These are phyloP conservation scores for Caenorhabditis sinica DNA, from an alignment of 2,888 invertebrate species.

Conservation along the genomic window DNA sequence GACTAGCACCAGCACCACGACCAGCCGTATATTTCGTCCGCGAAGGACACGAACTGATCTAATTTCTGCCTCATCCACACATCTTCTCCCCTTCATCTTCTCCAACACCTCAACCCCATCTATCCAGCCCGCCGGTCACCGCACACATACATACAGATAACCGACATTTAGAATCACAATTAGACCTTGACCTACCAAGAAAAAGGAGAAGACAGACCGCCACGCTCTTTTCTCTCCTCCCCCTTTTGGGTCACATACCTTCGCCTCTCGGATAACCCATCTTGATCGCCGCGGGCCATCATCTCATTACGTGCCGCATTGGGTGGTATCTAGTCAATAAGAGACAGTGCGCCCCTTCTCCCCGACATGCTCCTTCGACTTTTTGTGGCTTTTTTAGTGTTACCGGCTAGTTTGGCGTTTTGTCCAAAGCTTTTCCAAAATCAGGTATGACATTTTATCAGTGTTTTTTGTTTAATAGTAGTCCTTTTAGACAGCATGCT, in stretches of 20 bases:
- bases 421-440: conserved; percentile 81
- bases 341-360: not conserved
- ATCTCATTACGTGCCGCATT: conserved; percentile 40
- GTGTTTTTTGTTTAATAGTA: not conserved
- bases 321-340: conserved; percentile 35
- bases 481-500: conserved; percentile 77
- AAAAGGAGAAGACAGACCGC: conserved; percentile 11
- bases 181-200: conserved; percentile 65
- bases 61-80: conserved; percentile 21
- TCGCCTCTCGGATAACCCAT: conserved; percentile 6
- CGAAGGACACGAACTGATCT: conserved; percentile 62
- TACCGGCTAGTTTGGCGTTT: conserved; percentile 70
- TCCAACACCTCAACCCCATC: not conserved
- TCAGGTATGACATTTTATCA: conserved; percentile 63
- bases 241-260: conserved; percentile 39
- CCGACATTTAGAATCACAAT: conserved; percentile 52
- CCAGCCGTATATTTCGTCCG: conserved; percentile 42
- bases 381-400: conserved; percentile 60
- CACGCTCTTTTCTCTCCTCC: conserved; percentile 26
- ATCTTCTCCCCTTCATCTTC: not conserved
- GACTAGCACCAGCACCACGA: conserved; percentile 31
- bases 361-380: conserved; percentile 40
- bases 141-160: conserved; percentile 30
- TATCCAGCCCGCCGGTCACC: conserved; percentile 17
- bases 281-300: conserved; percentile 30